These are phyloP conservation scores for Rhagophthalmus giganteus DNA, from an alignment of 2,888 invertebrate genomes.

Conservation along the genomic window DNA sequence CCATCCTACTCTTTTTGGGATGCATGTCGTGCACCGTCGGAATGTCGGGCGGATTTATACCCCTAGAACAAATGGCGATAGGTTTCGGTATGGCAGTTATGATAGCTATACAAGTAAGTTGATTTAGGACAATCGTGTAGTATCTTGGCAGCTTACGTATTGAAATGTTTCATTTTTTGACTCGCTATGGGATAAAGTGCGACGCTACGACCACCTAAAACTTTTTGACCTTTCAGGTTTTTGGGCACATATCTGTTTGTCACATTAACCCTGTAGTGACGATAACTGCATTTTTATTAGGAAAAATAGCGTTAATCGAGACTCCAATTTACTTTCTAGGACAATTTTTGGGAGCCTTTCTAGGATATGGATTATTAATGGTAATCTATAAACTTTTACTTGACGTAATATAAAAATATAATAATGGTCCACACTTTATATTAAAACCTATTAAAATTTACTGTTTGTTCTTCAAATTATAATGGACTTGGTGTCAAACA, in stretches of 20 bases:
- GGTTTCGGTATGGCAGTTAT: constrained; percentile 73
- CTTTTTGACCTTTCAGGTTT: constrained; percentile 65
- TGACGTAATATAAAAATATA: too few relatives aligned
- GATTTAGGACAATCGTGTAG: too few relatives aligned
- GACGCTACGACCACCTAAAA: too few relatives aligned
- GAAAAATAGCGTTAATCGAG: constrained; percentile 58
- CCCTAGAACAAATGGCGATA: constrained; percentile 60
- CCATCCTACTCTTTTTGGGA: constrained; percentile 69
- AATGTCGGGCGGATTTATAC: constrained; percentile 45
- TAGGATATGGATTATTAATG: constrained; percentile 71
- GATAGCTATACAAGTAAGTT: constrained; percentile 66
- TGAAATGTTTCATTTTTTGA: too few relatives aligned
- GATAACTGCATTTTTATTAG: constrained; percentile 67
- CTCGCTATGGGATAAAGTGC: too few relatives aligned
- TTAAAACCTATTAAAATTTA: too few relatives aligned
- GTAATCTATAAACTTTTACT: too few relatives aligned
- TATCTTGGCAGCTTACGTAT: too few relatives aligned
- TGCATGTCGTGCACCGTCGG: constrained; percentile 68
- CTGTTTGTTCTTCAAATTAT: too few relatives aligned
- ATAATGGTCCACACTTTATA: too few relatives aligned
- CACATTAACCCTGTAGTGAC: constrained; percentile 80
- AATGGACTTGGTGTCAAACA: too few relatives aligned
- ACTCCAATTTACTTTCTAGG: constrained; percentile 66
- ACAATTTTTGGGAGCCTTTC: constrained; percentile 68
- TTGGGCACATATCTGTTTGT: constrained; percentile 77